Evolutionary conservation across 2,113 vertebrate species (phyloP), one percentile per base, ranked within the genome.

Genomic region (Copsychus sechellarum): DNA sequence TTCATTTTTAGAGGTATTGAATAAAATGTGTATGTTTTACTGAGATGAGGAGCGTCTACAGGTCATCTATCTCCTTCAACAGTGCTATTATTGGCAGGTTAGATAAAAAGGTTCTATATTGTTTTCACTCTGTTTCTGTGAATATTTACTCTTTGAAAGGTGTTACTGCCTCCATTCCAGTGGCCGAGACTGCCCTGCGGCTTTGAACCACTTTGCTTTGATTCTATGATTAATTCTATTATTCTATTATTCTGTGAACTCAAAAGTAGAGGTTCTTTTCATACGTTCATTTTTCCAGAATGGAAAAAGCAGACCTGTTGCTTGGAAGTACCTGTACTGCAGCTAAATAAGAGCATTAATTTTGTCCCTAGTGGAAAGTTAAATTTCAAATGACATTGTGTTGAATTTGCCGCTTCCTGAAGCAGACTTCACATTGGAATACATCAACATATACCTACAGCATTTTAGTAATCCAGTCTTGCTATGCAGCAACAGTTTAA

Each of bases 61-160:
- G 61, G 34, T 85, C 15, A 13, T 70, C 60, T 67, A 38, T 77
- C 34, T 76, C 20, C 45, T 83, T 67, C 58, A 69, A 20, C 12
- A 20, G 31, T 33, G 26, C 22, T 45, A 12, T 51, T 66, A 50
- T 71, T 85, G 73, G 14, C n/a, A 74, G 50, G 26, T 42, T 74
- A 17, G 21, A 80, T 48, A n/a, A 76, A 22, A 50, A 69, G 54
- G 11, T 70, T 86, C 14, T 43, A 95, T 93, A 38, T 56, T 93
- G 76, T 86, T 87, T 22, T 64, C 29, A 19, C 14, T 53, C 20
- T 51, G 8, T 69, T 82, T 48, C 70, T 69, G 7, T 76, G 57
- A 79, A 60, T 81, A 67, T 64, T 90, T 38, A 73, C 54, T 81
- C 60, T 72, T 82, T 87, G 83, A 96, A 96, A 93, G 70, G 4